phyloP scores from a whole-genome alignment of 2,888 invertebrate genomes.

The Polymixis flavicincta region DNA sequence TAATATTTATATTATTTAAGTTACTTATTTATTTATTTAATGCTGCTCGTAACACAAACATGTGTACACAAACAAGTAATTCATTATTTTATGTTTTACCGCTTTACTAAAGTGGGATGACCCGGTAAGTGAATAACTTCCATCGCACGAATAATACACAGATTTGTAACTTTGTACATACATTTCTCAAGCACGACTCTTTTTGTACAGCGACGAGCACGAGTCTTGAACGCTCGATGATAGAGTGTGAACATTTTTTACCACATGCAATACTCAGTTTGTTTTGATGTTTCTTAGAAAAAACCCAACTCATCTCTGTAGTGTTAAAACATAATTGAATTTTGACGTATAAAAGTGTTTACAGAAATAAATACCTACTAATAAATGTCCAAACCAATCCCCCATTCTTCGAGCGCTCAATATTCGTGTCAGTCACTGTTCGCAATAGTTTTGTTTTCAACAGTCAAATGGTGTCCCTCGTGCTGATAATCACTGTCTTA shows the following conservation, averaged over 20 bases:
- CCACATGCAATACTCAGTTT: not conserved
- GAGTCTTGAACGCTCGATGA: not conserved
- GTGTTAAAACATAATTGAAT: not conserved
- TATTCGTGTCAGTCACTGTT: not conserved
- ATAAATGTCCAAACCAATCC: no score
- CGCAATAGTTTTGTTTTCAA: not conserved
- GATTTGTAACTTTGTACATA: not conserved
- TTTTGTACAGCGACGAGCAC: not conserved
- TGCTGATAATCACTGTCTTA: not conserved
- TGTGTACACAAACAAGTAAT: no score
- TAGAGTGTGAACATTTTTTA: not conserved
- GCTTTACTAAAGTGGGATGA: slow-evolving; percentile 74
- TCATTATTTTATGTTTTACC: slow-evolving; percentile 59
- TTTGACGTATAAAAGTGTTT: not conserved
- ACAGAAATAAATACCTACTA: not conserved
- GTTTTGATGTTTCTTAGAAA: not conserved
- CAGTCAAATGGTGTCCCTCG: not conserved
- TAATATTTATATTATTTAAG: no score
- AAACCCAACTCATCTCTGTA: not conserved
- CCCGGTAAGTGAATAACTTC: slow-evolving; percentile 77
- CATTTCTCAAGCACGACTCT: not conserved
- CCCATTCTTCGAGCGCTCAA: not conserved
- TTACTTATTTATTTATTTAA: no score
- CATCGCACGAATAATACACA: not conserved
- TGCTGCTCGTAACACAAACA: no score